Base-by-base conservation (phyloP, 2,888 invertebrate species). In the Drosophila austrosaltans region DNA sequence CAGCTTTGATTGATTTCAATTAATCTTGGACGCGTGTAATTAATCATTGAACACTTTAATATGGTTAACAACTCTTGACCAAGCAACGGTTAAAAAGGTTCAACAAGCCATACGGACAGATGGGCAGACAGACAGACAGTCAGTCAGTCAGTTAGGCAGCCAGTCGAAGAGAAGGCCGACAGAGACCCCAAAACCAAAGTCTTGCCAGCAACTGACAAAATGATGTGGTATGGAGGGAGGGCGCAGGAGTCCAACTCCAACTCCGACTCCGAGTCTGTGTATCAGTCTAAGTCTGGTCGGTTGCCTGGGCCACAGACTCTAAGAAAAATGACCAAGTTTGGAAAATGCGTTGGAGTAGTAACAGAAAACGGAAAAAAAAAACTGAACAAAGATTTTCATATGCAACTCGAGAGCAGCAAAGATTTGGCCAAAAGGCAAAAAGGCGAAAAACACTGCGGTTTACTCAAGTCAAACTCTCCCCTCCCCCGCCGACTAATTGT, bases 1-100 rank as follows among this genome's bases (percentile, higher is more conserved):
- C 92, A 91, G 89, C 88, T 92, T 91, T 92, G 92, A 92, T 92
- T 92, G 92, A 92, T 91, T 92, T 91, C 91, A 92, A 92, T 92
- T 92, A 92, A 92, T 92, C 92, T 92, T 91, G 89, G 90, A 89
- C 90, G 91, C 90, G 90, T 91, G 90, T 91, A 91, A 92, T 92
- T 92, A 92, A 92, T 92, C 92, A 92, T 90, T 90, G 91, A 90
- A 91, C 92, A 92, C 92, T 92, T 92, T 92, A 92, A 91, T 91
- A 91, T 91, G 91, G 91, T 91, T 91, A 91, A 91, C 91, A 91
- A 90, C 89, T 90, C 85, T 88, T 90, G 91, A 86, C 90, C 90
- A 88, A 87, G 87, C 91, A 90, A 90, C 90, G 87, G 90, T 89
- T 90, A 91, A 90, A 90, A 91, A 91, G 91, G 90, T 90, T 89